Evolutionary conservation across 2,797 vertebrate genomes (phyloP).

Genomic region (Tinamus major): DNA sequence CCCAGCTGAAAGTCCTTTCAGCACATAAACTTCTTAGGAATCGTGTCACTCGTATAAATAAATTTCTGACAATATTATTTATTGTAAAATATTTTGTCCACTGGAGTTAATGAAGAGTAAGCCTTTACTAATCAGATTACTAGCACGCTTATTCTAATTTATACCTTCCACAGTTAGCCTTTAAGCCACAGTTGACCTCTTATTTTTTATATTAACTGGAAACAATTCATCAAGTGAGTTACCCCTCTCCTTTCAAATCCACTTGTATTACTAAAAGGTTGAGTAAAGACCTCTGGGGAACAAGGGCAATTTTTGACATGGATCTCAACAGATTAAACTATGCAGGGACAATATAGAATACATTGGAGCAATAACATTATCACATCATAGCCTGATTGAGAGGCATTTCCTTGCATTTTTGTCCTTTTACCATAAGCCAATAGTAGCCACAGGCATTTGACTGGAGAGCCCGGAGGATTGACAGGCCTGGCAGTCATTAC

Average conservation of each 20-base stretch:
- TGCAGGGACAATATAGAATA: constrained; percentile 84
- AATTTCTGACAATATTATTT: constrained; percentile 69
- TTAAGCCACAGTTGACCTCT: constrained; percentile 74
- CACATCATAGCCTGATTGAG: constrained; percentile 86
- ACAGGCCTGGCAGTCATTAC: constrained; percentile 99
- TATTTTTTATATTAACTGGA: constrained; percentile 80
- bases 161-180: constrained; percentile 59
- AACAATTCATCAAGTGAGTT: constrained; percentile 81
- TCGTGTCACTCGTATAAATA: constrained; percentile 54
- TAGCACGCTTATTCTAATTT: constrained; percentile 67
- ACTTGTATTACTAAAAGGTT: constrained; percentile 82
- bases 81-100: constrained; percentile 67
- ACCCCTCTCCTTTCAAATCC: constrained; percentile 80
- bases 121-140: constrained; percentile 67
- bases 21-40: constrained; percentile 13
- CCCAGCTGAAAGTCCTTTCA: constrained; percentile 6
- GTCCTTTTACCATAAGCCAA: constrained; percentile 86
- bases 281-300: constrained; percentile 83
- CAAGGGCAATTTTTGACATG: constrained; percentile 85
- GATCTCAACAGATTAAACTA: constrained; percentile 87
- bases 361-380: constrained; percentile 86
- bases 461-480: constrained; percentile 95
- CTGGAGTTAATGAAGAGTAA: constrained; percentile 53
- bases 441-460: constrained; percentile 89
- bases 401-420: constrained; percentile 85